A percentile compares a stretch with the other conserved stretches of the same genome.
These are phyloP conservation scores for Sandelia bainsii DNA, from an alignment of 2,797 vertebrate genomes.

Conservation along the genomic window DNA sequence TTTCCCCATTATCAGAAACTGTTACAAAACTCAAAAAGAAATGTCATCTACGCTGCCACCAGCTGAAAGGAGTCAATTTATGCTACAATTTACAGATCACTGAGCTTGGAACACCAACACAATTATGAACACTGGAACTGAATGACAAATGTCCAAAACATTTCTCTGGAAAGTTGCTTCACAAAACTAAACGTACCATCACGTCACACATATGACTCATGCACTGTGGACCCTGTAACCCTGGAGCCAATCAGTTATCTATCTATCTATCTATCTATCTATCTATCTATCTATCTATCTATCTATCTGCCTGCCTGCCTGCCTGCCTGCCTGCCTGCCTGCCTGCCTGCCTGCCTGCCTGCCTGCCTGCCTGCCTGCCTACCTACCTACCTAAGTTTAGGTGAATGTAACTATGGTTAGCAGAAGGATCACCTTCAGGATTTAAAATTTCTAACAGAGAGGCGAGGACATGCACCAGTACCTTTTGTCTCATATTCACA, in stretches of 20 bases:
- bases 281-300: no score
- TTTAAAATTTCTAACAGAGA: no score
- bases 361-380: no score
- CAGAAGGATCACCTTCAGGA: no score
- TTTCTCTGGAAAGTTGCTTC: background rate
- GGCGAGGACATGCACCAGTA: background rate
- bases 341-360: no score
- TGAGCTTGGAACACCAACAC: slow-evolving; percentile 13
- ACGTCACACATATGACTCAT: slow-evolving; percentile 7
- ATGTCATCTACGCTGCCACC: slow-evolving; percentile 17
- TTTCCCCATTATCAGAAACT: slow-evolving; percentile 31
- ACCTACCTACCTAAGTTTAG: no score
- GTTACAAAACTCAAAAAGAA: slow-evolving; percentile 25
- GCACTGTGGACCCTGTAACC: background rate
- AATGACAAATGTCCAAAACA: slow-evolving; percentile 1
- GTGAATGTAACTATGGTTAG: no score
- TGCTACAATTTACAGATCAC: slow-evolving; percentile 32
- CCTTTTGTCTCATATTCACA: background rate
- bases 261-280: no score
- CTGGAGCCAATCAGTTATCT: no score
- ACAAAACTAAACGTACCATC: slow-evolving; percentile 1
- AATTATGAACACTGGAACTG: slow-evolving; percentile 10
- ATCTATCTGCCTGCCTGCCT: no score
- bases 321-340: no score
- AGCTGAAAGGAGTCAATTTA: slow-evolving; percentile 4